Evolutionary conservation across 37 sponge, comb jelly and placozoan genomes (phyloP), one percentile per base, ranked within the genome.

Genomic region (Agelas oroides): DNA sequence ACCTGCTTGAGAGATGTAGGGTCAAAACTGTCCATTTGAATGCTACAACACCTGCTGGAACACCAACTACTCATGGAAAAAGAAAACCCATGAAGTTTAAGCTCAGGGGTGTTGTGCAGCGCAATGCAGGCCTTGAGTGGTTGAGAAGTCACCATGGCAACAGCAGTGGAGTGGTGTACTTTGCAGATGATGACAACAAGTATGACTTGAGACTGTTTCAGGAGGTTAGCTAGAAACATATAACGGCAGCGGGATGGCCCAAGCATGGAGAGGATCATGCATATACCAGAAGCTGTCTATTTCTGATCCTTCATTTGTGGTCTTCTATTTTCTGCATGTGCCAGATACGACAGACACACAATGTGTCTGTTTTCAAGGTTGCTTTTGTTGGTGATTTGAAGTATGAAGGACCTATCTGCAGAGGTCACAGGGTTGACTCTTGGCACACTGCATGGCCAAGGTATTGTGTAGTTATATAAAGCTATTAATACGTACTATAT

Each of bases 351-450:
- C 5, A 53, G 32, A 91, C 88, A 1, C 55, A 65, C 23, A 60
- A 38, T 35, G 89, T 94, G 30, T 84, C 86, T 31, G 88, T 94
- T 11, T 94, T 88, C 85, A 88, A 88, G 13, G 95, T 94, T 6
- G 95, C 84, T 28, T 71, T 94, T 34, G 36, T 59, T 31, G 88
- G 88, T 18, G 83, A 79, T 19, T 58, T 87, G 37, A 37, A 59
- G 27, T 91, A 38, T 30, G 95, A 94, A 61, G 91, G 95, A 1
- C 95, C 95, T 38, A 64, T 84, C 13, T 94, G 95, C 79, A 54
- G 74, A 5, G 33, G 77, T 54, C 86, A 77, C 5, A 63, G 59
- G 33, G 89, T 89, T 14, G 71, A 53, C 15, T 86, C 75, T 0
- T 92, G 89, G 89, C 46, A 46, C 46, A 46, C 46, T 12, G 46